Base-by-base conservation (phyloP, 2,113 vertebrate species). In the Gymnobelideus leadbeateri region DNA sequence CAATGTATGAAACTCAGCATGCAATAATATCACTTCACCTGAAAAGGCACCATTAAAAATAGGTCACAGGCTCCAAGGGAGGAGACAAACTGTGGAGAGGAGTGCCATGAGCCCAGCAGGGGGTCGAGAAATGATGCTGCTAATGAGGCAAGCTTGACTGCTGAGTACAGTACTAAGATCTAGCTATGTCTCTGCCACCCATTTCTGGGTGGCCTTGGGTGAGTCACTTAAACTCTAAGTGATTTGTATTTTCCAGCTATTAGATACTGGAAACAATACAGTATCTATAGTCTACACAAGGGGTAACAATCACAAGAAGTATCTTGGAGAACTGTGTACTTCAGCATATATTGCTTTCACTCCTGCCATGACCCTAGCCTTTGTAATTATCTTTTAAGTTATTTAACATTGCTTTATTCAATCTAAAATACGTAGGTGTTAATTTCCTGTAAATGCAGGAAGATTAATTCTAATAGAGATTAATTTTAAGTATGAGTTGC, bases 1-100 rank as follows among this genome's bases (percentile, higher is more conserved):
- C 61, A 92, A 84, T 95, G 21, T 0, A 0, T 95, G 51, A 96
- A 96, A 92, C 91, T 97, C 61, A 96, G 55, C 77, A 93, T 52
- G 92, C 37, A 96, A 92, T 61, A 90, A 89, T 54, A 94, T 89
- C 92, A 31, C 28, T 19, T 28, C 77, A 95, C 3, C 94, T 94
- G 90, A 93, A 91, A 96, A 95, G 57, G 84, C 89, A 90, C 54
- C 1, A 2, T 68, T 57, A 95, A 97, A 97, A 93, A 92, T 0
- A 0, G 90, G 84, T 19, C 57, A 16, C 0, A 16, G 53, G 25
- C 93, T 96, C 96, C 95, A 89, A 94, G 3, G 3, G 43, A 97
- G 92, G 89, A 68, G 26, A 53, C 11, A 51, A 68, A 95, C 77
- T 91, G 37, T 57, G 91, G 94, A 77, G 51, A 93, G 24, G 54